Conservation (phyloP, 2,888 invertebrate genomes). For the Drosophila longiperda region DNA sequence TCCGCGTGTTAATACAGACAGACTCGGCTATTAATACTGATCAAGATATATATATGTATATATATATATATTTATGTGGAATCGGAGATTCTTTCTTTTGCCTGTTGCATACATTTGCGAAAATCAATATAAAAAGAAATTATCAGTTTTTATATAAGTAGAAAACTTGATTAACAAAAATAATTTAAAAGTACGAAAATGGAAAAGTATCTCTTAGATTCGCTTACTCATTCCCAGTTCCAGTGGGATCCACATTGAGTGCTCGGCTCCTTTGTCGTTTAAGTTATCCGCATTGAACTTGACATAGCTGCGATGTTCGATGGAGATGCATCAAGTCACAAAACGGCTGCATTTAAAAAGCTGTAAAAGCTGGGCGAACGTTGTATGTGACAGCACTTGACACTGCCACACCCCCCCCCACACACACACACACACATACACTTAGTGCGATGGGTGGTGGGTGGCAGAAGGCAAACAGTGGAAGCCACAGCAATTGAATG, state of each 20-base stretch:
- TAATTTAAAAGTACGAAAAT: not conserved
- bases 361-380: conserved; percentile 37
- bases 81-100: too few species aligned
- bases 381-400: conserved; percentile 56
- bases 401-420: conserved; percentile 21
- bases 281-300: conserved; percentile 53
- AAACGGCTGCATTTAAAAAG: conserved; percentile 57
- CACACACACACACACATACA: conserved; percentile 10
- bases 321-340: conserved; percentile 55
- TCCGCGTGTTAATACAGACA: too few species aligned
- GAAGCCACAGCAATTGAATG: conserved; percentile 73
- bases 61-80: too few species aligned
- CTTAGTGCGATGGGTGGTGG: conserved; percentile 2
- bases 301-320: conserved; percentile 40
- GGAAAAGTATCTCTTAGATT: not conserved
- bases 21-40: too few species aligned
- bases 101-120: too few species aligned
- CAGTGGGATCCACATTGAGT: not conserved
- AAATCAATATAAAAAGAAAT: not conserved
- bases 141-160: not conserved
- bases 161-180: not conserved
- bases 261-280: conserved; percentile 5
- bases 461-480: conserved; percentile 51
- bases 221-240: not conserved
- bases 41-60: too few species aligned